Percentiles rank a stretch among this genome's conserved stretches.
phyloP scores from a whole-genome alignment of 2,888 invertebrate genomes.

The Gasteruption jaculator region DNA sequence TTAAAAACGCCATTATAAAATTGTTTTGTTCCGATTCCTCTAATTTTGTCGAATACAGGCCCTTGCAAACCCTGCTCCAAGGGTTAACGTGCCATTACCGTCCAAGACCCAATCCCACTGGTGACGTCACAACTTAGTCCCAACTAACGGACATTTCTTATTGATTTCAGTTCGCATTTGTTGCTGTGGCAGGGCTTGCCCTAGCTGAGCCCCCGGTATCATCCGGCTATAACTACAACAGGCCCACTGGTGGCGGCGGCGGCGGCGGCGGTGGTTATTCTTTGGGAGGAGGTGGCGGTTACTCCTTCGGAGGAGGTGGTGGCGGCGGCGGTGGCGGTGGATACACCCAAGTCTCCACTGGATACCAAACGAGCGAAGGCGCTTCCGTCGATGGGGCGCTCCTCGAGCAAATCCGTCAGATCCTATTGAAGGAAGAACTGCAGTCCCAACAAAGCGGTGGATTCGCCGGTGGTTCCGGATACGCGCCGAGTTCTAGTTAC shows the following conservation, averaged over 20 bases:
- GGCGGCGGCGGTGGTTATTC: conserved; percentile 39
- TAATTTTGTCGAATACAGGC: too few relatives aligned
- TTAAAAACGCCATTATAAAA: too few relatives aligned
- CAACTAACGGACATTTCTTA: too few relatives aligned
- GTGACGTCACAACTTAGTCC: too few relatives aligned
- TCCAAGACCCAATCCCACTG: too few relatives aligned
- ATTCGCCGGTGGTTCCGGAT: conserved; percentile 49
- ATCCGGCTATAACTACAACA: conserved; percentile 50
- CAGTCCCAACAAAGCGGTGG: conserved; percentile 57
- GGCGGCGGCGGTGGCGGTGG: conserved; percentile 65
- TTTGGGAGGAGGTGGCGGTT: conserved; percentile 52
- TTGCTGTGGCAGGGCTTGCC: conserved; percentile 72
- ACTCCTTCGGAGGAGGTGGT: conserved; percentile 43
- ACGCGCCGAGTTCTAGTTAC: conserved; percentile 47
- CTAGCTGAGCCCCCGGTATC: conserved; percentile 66
- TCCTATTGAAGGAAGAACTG: conserved; percentile 77
- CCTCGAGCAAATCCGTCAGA: conserved; percentile 79
- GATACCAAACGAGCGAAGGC: conserved; percentile 78
- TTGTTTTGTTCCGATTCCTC: too few relatives aligned
- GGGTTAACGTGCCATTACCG: too few relatives aligned
- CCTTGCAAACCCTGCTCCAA: too few relatives aligned
- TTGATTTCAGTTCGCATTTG: conserved; percentile 73
- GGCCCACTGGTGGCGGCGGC: conserved; percentile 59
- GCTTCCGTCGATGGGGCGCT: conserved; percentile 76
- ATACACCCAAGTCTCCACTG: conserved; percentile 72